A percentile compares a stretch with the other conserved stretches of the same genome.
Evolutionary conservation across 2,113 vertebrate genomes (phyloP).

Genomic region (Sylvicapra grimmia): DNA sequence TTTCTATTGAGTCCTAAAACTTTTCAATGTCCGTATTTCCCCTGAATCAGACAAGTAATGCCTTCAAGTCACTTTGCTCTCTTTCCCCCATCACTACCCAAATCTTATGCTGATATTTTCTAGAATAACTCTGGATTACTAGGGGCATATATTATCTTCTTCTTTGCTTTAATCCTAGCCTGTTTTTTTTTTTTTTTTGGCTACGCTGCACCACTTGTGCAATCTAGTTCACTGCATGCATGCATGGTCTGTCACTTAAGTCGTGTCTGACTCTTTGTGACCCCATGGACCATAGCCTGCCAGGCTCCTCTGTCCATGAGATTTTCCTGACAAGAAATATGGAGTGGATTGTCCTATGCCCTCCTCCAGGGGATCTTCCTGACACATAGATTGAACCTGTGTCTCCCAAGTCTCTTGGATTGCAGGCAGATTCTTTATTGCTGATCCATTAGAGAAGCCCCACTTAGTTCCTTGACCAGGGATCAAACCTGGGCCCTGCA

Average conservation of each 20-base stretch:
- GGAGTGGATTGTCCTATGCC: neutral
- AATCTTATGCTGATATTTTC: neutral
- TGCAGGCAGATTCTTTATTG: neutral
- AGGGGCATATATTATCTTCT: neutral
- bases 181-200: neutral
- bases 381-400: neutral
- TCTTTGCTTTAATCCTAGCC: neutral
- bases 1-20: neutral
- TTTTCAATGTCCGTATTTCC: neutral
- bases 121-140: neutral
- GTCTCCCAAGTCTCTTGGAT: neutral
- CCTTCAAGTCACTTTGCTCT: neutral
- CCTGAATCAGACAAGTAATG: neutral
- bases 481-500: neutral
- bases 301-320: neutral
- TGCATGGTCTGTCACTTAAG: neutral
- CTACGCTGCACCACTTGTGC: rapidly evolving
- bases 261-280: neutral
- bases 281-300: neutral
- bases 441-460: neutral
- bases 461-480: neutral
- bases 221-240: neutral
- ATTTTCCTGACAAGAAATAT: neutral
- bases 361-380: neutral
- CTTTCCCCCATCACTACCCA: neutral